These are phyloP conservation scores for Blastobasis adustella DNA, from an alignment of 2,888 invertebrate species.

Conservation along the genomic window DNA sequence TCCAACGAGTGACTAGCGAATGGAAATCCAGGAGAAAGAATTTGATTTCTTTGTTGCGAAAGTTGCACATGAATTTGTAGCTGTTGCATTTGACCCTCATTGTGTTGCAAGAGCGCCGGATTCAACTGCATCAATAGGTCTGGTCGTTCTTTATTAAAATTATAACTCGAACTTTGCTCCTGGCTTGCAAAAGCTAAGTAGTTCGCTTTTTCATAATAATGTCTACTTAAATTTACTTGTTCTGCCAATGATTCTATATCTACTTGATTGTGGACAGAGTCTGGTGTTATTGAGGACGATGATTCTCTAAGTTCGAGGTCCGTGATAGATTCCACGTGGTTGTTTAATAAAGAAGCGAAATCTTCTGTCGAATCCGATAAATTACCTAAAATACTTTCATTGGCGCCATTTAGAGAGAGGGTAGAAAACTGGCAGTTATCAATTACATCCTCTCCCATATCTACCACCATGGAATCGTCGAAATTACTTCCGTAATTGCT, in stretches of 20 bases:
- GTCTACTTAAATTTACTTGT: conserved; percentile 78
- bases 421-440: conserved; percentile 90
- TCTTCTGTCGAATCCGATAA: conserved; percentile 88
- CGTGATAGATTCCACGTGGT: conserved; percentile 80
- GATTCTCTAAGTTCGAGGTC: conserved; percentile 81
- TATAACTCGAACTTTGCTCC: conserved; percentile 74
- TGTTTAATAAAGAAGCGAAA: conserved; percentile 82
- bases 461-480: conserved; percentile 89
- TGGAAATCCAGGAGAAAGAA: conserved; percentile 75
- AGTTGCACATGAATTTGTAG: conserved; percentile 82
- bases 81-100: conserved; percentile 78
- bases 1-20: conserved; percentile 81
- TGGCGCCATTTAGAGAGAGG: conserved; percentile 84
- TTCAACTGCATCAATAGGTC: conserved; percentile 76
- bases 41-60: conserved; percentile 77
- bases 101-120: conserved; percentile 68
- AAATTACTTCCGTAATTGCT: conserved; percentile 78
- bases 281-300: conserved; percentile 82
- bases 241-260: conserved; percentile 87
- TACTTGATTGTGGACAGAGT: conserved; percentile 77
- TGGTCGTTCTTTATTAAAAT: conserved; percentile 76
- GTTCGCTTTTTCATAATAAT: conserved; percentile 69
- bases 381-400: conserved; percentile 85
- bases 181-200: conserved; percentile 64
- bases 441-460: conserved; percentile 84